Conservation (phyloP, 64 coral and sea anemone genomes). For the Montipora efflorescens region DNA sequence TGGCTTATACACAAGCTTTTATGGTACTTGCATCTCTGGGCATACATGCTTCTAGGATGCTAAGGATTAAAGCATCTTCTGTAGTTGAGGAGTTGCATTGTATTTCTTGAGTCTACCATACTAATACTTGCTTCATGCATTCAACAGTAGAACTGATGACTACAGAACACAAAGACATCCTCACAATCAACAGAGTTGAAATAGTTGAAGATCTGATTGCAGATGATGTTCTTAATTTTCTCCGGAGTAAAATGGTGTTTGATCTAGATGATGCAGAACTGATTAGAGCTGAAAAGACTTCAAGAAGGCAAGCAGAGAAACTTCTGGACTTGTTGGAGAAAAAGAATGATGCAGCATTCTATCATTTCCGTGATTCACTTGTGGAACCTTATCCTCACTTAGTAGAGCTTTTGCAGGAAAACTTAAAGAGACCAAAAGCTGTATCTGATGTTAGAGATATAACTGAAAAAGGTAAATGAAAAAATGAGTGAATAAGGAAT, state of each 20-base stretch:
- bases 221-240: slow-evolving; percentile 82
- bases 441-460: slow-evolving; percentile 61
- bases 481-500: too few relatives aligned
- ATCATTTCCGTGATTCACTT: slow-evolving; percentile 76
- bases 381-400: slow-evolving; percentile 87
- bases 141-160: slow-evolving; percentile 79
- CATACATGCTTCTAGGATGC: too few relatives aligned
- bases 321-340: slow-evolving; percentile 84
- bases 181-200: slow-evolving; percentile 72
- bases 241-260: slow-evolving; percentile 93
- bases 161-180: slow-evolving; percentile 40
- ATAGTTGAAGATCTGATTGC: slow-evolving; percentile 95
- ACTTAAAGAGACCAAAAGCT: slow-evolving; percentile 43
- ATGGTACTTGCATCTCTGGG: too few relatives aligned
- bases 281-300: slow-evolving; percentile 79
- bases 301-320: slow-evolving; percentile 83
- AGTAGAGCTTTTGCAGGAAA: slow-evolving; percentile 73
- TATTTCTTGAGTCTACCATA: not conserved
- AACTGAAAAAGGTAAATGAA: slow-evolving; percentile 74
- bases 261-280: slow-evolving; percentile 86
- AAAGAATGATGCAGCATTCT: slow-evolving; percentile 89
- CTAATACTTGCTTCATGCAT: not conserved
- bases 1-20: too few relatives aligned
- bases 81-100: too few relatives aligned
- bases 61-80: too few relatives aligned